These are phyloP conservation scores for Psephotus haematonotus DNA, from an alignment of 2,113 vertebrate species.

Conservation along the genomic window DNA sequence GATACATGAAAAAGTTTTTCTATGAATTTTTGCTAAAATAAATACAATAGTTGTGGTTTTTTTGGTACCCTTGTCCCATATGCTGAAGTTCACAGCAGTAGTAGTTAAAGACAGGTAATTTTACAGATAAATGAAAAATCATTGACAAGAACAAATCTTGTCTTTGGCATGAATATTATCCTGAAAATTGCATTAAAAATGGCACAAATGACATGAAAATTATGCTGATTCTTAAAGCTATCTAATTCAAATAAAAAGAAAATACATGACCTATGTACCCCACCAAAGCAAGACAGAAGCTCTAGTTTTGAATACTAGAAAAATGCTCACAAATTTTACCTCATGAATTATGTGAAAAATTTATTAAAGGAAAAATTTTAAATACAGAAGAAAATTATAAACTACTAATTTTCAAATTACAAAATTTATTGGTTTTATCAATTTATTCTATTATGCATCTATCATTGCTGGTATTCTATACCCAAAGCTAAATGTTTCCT, in stretches of 20 bases:
- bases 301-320: background rate
- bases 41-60: background rate
- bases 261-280: background rate
- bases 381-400: background rate
- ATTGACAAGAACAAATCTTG: background rate
- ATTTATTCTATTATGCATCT: background rate
- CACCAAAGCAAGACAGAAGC: background rate
- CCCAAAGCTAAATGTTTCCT: background rate
- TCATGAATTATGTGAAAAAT: background rate
- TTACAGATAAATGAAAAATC: background rate
- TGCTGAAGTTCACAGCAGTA: background rate
- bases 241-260: background rate
- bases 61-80: background rate
- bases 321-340: background rate
- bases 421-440: background rate
- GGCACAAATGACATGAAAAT: background rate
- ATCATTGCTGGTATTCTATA: background rate
- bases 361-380: background rate
- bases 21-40: background rate
- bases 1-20: fast-evolving
- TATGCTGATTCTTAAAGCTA: background rate
- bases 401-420: background rate
- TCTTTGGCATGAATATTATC: background rate
- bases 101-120: background rate
- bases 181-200: background rate